Evolutionary conservation across 2,888 invertebrate genomes (phyloP).

Genomic region (Tolmerus cingulatus): DNA sequence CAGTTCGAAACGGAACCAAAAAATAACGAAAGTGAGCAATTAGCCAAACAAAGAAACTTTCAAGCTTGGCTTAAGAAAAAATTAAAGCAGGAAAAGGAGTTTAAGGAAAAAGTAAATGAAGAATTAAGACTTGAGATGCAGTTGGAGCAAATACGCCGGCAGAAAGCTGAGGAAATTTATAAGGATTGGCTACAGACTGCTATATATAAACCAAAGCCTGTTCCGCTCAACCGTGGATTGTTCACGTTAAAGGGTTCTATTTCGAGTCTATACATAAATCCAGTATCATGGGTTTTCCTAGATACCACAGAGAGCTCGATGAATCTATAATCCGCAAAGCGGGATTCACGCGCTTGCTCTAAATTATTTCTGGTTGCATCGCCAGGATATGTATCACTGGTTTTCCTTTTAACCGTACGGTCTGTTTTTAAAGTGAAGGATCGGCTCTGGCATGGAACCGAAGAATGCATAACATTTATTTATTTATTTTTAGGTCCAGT

Average conservation of each 20-base stretch:
- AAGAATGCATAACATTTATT: background rate
- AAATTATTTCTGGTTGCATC: too few species aligned
- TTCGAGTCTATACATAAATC: conserved; percentile 59
- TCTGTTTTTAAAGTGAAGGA: too few species aligned
- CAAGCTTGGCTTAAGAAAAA: conserved; percentile 54
- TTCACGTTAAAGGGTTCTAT: conserved; percentile 59
- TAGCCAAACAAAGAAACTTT: conserved; percentile 46
- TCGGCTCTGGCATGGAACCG: background rate
- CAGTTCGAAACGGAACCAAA: conserved; percentile 26
- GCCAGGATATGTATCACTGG: too few species aligned
- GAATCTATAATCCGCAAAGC: background rate
- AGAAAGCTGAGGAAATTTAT: conserved; percentile 55
- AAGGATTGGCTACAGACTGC: conserved; percentile 57
- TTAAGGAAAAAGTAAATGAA: conserved; percentile 51
- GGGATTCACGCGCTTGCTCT: too few species aligned
- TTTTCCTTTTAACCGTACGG: too few species aligned
- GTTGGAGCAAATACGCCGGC: conserved; percentile 43
- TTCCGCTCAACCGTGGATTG: conserved; percentile 60
- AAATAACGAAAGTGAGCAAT: conserved; percentile 2
- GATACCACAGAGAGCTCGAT: background rate
- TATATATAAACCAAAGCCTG: conserved; percentile 59
- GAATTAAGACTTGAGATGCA: conserved; percentile 50
- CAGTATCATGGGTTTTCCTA: conserved; percentile 54
- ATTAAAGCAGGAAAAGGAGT: conserved; percentile 52
- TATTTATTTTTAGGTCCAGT: too few species aligned